Percentiles rank a stretch among this genome's conserved stretches.
These are phyloP conservation scores for Drosophila nannoptera DNA, from an alignment of 1,140 invertebrate species.

Conservation along the genomic window DNA sequence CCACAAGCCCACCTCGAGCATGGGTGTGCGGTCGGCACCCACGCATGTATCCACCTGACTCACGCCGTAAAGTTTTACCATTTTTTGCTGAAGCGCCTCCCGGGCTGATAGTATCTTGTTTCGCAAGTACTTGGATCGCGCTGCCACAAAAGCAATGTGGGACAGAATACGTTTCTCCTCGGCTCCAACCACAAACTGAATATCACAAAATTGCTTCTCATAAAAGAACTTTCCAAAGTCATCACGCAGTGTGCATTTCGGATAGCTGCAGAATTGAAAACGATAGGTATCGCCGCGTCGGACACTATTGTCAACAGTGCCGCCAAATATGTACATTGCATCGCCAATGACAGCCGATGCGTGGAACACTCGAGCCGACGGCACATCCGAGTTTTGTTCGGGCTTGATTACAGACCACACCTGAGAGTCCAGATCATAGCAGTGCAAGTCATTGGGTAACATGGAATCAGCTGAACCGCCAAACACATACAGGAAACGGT, in stretches of 20 bases:
- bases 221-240: slow-evolving; percentile 93
- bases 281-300: slow-evolving; percentile 94
- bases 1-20: slow-evolving; percentile 86
- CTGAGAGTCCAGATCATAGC: slow-evolving; percentile 95
- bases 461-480: slow-evolving; percentile 96
- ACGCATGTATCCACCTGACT: slow-evolving; percentile 60
- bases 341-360: slow-evolving; percentile 95
- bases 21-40: slow-evolving; percentile 79
- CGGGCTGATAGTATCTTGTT: slow-evolving; percentile 83
- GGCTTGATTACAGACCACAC: slow-evolving; percentile 90
- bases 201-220: slow-evolving; percentile 92
- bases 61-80: slow-evolving; percentile 72
- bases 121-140: slow-evolving; percentile 90
- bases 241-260: slow-evolving; percentile 95
- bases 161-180: slow-evolving; percentile 87
- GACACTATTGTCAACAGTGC: slow-evolving; percentile 96
- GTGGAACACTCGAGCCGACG: slow-evolving; percentile 94
- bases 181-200: slow-evolving; percentile 90
- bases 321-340: slow-evolving; percentile 97
- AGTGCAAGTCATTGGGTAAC: slow-evolving; percentile 94
- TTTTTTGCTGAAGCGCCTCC: slow-evolving; percentile 71
- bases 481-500: slow-evolving; percentile 95
- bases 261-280: slow-evolving; percentile 95
- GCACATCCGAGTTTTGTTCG: slow-evolving; percentile 87
- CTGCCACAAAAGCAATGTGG: slow-evolving; percentile 93